Evolutionary conservation across 2,113 vertebrate genomes (phyloP).

Genomic region (Hemicordylus capensis): DNA sequence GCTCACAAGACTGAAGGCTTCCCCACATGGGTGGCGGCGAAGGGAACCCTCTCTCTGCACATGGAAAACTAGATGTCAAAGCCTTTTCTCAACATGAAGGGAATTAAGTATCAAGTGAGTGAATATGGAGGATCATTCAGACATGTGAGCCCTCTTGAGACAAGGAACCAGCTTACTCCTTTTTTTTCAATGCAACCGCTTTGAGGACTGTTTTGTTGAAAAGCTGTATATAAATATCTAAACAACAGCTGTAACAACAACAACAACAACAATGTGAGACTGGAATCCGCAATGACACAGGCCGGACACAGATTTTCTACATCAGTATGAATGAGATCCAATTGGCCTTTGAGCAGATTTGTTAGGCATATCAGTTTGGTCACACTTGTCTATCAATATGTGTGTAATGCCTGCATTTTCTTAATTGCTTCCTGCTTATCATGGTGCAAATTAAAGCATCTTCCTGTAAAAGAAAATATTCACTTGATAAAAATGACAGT

Average conservation of each 20-base stretch:
- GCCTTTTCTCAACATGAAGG: too few species aligned
- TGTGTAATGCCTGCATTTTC: background rate
- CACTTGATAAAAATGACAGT: background rate
- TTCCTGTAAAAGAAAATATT: slow-evolving; percentile 22
- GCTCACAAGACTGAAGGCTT: background rate
- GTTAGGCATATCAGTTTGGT: background rate
- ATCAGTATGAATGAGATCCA: background rate
- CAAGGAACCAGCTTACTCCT: too few species aligned
- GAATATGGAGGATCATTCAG: background rate
- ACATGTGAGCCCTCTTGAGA: background rate
- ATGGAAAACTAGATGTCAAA: background rate
- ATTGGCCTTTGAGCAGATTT: background rate
- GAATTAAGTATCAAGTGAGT: background rate
- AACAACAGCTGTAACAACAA: too few species aligned
- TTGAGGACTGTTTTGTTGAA: too few species aligned
- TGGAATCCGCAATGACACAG: background rate
- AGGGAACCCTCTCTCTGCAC: background rate
- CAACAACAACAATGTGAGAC: too few species aligned
- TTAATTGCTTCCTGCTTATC: slow-evolving; percentile 25
- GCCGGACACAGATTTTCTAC: background rate
- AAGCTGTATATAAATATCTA: too few species aligned
- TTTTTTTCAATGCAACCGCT: too few species aligned
- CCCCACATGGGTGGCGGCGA: too few species aligned
- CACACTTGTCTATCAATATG: slow-evolving; percentile 13
- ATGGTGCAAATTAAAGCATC: slow-evolving; percentile 2